Evolutionary conservation across 2,797 vertebrate species (phyloP), one percentile per base, ranked within the genome.

Genomic region (Falco cherrug): DNA sequence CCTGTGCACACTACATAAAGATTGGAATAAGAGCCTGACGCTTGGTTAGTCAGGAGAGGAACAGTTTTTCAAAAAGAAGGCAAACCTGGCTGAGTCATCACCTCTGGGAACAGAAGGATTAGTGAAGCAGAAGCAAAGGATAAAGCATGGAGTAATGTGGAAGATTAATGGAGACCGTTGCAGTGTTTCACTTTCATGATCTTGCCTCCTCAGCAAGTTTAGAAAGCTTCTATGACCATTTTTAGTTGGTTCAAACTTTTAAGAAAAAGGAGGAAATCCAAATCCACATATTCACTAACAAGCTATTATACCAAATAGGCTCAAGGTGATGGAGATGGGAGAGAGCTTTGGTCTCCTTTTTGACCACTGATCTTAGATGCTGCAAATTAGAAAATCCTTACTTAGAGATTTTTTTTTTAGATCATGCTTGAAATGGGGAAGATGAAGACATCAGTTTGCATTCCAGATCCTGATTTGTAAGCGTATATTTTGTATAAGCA

Each of bases 71-170:
- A 75, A 29, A 77, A 63, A 61, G 67, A 63, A 65, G 54, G 45
- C 35, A 68, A 89, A 79, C 24, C 26, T 87, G 53, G 26, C 85
- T 89, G 94, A 93, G 75, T 89, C 92, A 89, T 90, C 80, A 68
- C 78, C 75, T 56, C 67, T 60, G 92, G 67, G 85, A 95, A 35
- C 33, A 43, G 57, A 25, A 84, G 65, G 54, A 71, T 82, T 82
- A 93, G 84, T 63, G 64, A 71, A 71, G 82, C 75, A 87, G 70
- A 68, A 87, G 48, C 29, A 37, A 56, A 48, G 54, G 28, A 70
- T 60, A 56, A 82, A 78, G 26, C 67, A 24, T 59, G 45, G 50
- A 87, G 50, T 60, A 73, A 69, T 50, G 48, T 65, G 50, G 47
- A 43, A 88, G 87, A 87, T 89, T 84, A 84, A 87, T 31, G 50